Conservation (phyloP, 2,113 vertebrate genomes). For the Hyaena hyaena region DNA sequence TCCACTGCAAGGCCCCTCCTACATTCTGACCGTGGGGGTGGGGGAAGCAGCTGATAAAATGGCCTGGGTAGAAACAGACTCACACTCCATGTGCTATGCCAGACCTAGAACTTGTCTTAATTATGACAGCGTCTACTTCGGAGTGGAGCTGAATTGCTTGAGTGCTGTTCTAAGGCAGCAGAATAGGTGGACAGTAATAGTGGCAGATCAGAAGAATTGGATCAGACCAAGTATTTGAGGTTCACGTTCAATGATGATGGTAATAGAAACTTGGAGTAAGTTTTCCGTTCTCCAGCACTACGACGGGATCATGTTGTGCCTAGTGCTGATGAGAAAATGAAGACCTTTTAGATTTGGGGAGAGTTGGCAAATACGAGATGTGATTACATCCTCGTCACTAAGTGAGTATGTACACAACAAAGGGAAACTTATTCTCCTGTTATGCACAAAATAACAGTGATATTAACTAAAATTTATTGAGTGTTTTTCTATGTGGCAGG, state of each 20-base stretch:
- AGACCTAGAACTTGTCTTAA: not conserved
- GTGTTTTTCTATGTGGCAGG: not conserved
- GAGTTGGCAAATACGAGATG: not conserved
- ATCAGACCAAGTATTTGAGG: not conserved
- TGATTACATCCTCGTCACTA: not conserved
- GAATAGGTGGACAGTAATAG: not conserved
- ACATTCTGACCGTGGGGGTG: not conserved
- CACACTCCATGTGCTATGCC: not conserved
- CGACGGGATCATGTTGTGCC: not conserved
- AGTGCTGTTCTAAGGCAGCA: not conserved
- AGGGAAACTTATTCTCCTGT: not conserved
- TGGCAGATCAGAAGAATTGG: not conserved
- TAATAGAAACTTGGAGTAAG: not conserved
- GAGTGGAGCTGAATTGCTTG: not conserved
- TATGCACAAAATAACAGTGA: not conserved
- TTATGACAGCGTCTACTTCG: not conserved
- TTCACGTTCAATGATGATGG: not conserved
- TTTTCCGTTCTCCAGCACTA: not conserved
- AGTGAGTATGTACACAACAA: not conserved
- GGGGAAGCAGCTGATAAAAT: not conserved
- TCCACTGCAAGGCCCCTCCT: rapidly evolving
- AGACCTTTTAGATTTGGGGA: not conserved
- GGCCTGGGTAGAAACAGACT: not conserved
- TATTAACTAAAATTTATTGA: not conserved
- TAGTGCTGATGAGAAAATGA: not conserved